A percentile compares a stretch with the other conserved stretches of the same genome.
Evolutionary conservation across 2,797 vertebrate species (phyloP).

Genomic region (Cheirogaleus major): DNA sequence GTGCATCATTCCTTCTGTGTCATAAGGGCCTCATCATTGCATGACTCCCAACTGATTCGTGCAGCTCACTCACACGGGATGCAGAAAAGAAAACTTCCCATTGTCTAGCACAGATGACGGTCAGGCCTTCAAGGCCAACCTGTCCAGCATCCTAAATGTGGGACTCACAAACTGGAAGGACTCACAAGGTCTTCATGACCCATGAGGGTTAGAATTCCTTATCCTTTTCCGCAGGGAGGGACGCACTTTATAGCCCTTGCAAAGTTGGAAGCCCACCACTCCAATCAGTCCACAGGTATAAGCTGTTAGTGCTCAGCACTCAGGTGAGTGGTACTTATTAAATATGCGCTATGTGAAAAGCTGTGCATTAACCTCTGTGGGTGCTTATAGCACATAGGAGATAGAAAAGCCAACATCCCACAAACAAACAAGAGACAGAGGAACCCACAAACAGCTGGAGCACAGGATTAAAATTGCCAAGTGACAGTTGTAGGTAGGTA

Average conservation of each 20-base stretch:
- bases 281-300: rapidly evolving
- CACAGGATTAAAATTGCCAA: neutral
- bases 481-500: neutral
- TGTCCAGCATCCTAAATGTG: neutral
- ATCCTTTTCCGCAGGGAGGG: too few species aligned
- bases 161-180: neutral
- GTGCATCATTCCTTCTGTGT: neutral
- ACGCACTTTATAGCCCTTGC: neutral
- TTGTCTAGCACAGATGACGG: neutral
- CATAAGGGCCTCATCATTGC: neutral
- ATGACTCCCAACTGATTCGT: neutral
- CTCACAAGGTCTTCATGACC: neutral
- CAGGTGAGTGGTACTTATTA: rapidly evolving
- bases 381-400: neutral
- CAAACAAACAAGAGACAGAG: neutral
- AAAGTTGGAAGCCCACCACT: neutral
- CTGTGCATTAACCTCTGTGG: neutral
- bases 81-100: neutral
- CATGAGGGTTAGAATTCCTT: neutral
- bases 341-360: neutral
- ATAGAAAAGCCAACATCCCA: neutral
- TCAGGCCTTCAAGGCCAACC: neutral
- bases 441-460: neutral
- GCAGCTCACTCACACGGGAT: neutral
- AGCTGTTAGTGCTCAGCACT: neutral